Base-by-base conservation (phyloP, 2,113 vertebrate species). In the Globicephala melas region DNA sequence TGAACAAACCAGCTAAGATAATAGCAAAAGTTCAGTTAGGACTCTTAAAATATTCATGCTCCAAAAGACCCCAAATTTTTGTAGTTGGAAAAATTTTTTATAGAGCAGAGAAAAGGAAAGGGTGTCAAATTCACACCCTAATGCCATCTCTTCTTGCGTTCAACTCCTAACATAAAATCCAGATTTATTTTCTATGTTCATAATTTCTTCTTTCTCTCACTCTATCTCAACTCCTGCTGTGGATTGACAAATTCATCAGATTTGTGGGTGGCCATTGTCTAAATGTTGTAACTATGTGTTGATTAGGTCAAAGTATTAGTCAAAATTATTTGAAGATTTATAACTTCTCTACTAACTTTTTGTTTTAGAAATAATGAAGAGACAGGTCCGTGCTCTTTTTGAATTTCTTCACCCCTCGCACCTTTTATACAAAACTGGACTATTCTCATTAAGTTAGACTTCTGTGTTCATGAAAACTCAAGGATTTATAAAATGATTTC, bases 121-220 rank as follows among this genome's bases (percentile, higher is more conserved):
- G 2, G 31, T 60, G 25, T 70, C 12, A 63, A 60, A 28, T 95
- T 92, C 23, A 60, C 8, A 71, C 17, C 23, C 3, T 25, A 58
- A 28, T 89, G 23, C 15, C n/a, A 33, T 67, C 28, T 91, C 50
- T 81, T 81, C 55, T 77, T 82, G 95, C 44, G 53, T 68, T 84
- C 38, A 93, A 33, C 14, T 55, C 23, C 50, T 77, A 38, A 85
- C 28, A 28, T 79, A 73, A 60, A 60, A 82, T 91, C 20, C 10
- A 79, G 18, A 53, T 58, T 80, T 86, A 76, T 60, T 94, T 85
- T 18, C 15, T 77, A 15, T 28, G 3, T 65, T 84, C 15, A 58
- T n/a, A 26, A 58, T 31, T 83, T 44, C 5, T 28, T 31, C 1
- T 9, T 12, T 53, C n/a, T 23, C 5, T 17, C 15, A 41, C 25